Base-by-base conservation (phyloP, 2,797 vertebrate species). In the Hemibagrus guttatus region DNA sequence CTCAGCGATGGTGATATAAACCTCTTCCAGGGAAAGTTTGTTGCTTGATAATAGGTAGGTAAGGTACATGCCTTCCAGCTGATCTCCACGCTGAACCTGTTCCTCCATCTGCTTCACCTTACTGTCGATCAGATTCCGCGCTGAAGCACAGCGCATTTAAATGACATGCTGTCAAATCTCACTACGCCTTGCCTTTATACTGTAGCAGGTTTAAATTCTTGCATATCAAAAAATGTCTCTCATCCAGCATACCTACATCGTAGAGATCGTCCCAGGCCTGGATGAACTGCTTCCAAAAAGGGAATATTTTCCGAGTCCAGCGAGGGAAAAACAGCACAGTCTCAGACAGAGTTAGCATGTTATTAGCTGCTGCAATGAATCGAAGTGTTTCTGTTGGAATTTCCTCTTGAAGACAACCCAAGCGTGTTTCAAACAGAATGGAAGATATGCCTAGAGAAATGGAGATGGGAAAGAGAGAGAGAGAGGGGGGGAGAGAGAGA, bases 231-330 rank as follows among this genome's bases (percentile, higher is more conserved):
- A 56, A 78, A 35, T 49, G 8, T 76, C 26, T 52, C 39, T 54
- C 3, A 78, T 74, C 26, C 14, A 83, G 74, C 94, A 1, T 90
- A 96, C 96, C 95, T 1, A 95, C 91, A 28, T 84, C 86, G 4
- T 84, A 94, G 66, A 96, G 91, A 88, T 95, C 92, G 56, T 96
- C 96, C 96, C 95, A 96, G 81, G 96, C 93, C 88, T 92, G 91
- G 1, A 96, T 87, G n/a, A 96, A 96, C 78, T 92, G 92, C 0
- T 75, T 88, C 95, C 95, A 96, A 89, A 91, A 92, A 6, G 96
- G 95, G 13, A 96, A 89, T 68, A 95, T 0, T 21, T 61, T 0
- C 23, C 94, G 93, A 49, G 87, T 95, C 95, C 96, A 96, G 72
- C 85, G 91, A 0, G 96, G 96, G 14, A 95, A 84, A 39, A 96